Evolutionary conservation across 2,888 invertebrate genomes (phyloP), one percentile per base, ranked within the genome.

Genomic region (Drosophila buzzatii): DNA sequence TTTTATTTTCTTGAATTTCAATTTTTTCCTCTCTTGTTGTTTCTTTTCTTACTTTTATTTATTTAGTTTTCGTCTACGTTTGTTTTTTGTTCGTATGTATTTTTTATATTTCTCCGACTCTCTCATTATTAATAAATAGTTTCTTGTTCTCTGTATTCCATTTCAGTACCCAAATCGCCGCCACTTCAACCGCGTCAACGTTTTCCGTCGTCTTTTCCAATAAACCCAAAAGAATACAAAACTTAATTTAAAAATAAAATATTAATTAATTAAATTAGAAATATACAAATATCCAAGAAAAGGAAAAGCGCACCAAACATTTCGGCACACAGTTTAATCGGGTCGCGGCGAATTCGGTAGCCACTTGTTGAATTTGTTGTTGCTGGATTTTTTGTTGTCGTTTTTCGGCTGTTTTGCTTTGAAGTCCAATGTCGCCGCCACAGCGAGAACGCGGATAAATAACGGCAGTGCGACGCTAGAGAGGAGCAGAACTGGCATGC

Each of bases 101-200:
- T 52, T 68, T 45, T 81, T 67, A 53, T 78, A 79, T 74, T 77
- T 73, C 61, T 72, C 33, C 74, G 63, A 71, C 59, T 79, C 75
- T 81, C 85, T 75, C 88, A 87, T 85, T 86, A 90, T 90, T 86
- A 86, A 90, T 88, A 86, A 86, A 86, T 88, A 88, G 88, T 86
- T 85, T 86, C 90, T 86, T 90, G 73, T 87, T 87, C 85, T 89
- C 78, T 87, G 61, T 76, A 76, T 85, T 86, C 78, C 81, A 85
- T 86, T 86, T 90, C 86, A 86, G 86, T 86, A 82, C 71, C 70
- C 83, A 83, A 86, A 82, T 70, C 83, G 83, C 74, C 69, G 83
- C 69, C 90, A 73, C 67, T 78, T 69, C 76, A 82, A 72, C 69
- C 80, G 76, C 74, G 75, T 81, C 70, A 84, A 74, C 68, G 87